Base-by-base conservation (phyloP, 1,140 invertebrate species). In the Eumaeus atala region DNA sequence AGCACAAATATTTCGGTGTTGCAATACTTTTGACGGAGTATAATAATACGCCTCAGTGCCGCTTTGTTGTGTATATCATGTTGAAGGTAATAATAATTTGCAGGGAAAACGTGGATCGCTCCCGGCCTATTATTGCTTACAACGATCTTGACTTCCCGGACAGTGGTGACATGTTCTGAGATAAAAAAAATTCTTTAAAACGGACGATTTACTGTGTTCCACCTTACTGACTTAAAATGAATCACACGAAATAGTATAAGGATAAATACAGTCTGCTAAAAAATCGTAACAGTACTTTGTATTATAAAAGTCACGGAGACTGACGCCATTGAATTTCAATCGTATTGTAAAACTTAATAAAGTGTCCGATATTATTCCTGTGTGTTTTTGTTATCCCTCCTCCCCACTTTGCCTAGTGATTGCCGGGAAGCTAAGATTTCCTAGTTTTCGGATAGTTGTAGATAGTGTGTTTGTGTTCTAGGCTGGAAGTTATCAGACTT, bases 81-180 rank as follows among this genome's bases (percentile, higher is more conserved):
- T 64, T 70, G 35, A 66, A 70, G 63, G 72, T 56, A 73, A 65
- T 44, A 44, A 78, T 72, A 70, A 78, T 84, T 91, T 90, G 66
- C 90, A 91, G 91, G 88, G 88, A 89, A 76, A 89, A 89, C 72
- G 89, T 90, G 74, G 87, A 90, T 73, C 85, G 87, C 53, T 89
- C 90, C 61, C 90, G 94, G 77, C 89, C 92, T 78, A 89, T 95
- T 72, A 89, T 95, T 87, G 92, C 91, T 80, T 95, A 95, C 90
- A 91, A 92, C 89, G 94, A 96, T 89, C 90, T 95, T 88, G 94
- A 95, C 89, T 92, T 93, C 70, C 92, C 92, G 75, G 93, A 95
- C 79, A 87, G 75, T 76, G 89, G 89, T 71, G 93, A 94, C 70
- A 87, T 91, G 80, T 92, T 92, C 78, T 93, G 88, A 83, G 58